These are phyloP conservation scores for Sinodicranocentrus sp. DNA, from an alignment of 2,888 invertebrate species.

Conservation along the genomic window DNA sequence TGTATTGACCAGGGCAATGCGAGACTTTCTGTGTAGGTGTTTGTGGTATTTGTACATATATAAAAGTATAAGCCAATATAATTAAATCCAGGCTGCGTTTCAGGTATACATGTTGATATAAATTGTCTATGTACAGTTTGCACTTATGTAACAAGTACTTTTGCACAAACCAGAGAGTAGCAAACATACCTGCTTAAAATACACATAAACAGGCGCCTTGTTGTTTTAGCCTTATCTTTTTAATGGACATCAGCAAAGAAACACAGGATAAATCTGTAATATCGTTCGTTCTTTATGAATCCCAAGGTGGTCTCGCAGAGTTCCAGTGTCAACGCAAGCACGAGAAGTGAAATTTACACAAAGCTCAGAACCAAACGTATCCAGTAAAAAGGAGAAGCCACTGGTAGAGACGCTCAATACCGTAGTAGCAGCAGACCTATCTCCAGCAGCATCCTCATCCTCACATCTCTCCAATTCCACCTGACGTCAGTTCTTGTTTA, in stretches of 20 bases:
- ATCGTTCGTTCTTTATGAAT: not conserved
- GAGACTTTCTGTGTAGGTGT: not conserved
- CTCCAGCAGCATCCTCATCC: not conserved
- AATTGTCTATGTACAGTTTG: no score
- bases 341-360: not conserved
- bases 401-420: not conserved
- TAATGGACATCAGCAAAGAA: no score
- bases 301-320: slow-evolving; percentile 9
- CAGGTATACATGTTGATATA: no score
- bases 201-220: no score
- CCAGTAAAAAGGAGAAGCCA: not conserved
- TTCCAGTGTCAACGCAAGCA: not conserved
- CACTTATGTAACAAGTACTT: no score
- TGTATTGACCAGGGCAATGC: not conserved
- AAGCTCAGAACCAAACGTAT: not conserved
- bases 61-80: no score
- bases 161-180: no score
- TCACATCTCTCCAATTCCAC: slow-evolving; percentile 25
- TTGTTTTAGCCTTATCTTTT: no score
- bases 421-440: slow-evolving; percentile 1
- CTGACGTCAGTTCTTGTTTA: slow-evolving; percentile 60
- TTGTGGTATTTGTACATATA: not conserved
- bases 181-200: no score
- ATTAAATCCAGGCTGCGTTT: no score
- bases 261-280: not conserved